These are phyloP conservation scores for Tetrax tetrax DNA, from an alignment of 2,113 vertebrate genomes.

Conservation along the genomic window DNA sequence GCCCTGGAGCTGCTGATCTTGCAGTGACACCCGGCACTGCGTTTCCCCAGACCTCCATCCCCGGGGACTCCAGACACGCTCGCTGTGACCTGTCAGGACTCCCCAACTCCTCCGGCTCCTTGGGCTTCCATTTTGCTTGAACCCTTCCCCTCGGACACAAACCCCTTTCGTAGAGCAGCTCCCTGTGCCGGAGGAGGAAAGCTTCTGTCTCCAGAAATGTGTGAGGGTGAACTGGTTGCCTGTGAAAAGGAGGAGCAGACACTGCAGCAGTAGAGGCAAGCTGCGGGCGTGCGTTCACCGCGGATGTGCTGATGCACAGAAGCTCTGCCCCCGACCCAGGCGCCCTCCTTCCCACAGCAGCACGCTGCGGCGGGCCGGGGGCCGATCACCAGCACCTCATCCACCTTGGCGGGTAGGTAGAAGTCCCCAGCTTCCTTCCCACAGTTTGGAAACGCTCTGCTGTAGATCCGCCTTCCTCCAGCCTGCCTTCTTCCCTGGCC, in stretches of 20 bases:
- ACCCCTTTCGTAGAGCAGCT: background rate
- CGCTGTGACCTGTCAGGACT: background rate
- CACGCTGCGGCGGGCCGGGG: background rate
- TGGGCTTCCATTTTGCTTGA: background rate
- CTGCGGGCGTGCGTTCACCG: rapidly evolving
- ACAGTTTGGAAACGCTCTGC: background rate
- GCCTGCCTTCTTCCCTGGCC: background rate
- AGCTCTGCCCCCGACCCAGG: background rate
- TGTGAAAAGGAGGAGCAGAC: background rate
- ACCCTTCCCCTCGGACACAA: background rate
- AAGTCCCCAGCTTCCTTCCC: background rate
- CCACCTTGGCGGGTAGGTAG: background rate
- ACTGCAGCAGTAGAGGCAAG: background rate
- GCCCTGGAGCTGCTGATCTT: background rate
- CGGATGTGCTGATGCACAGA: background rate
- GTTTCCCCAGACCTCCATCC: background rate
- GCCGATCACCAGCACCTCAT: background rate
- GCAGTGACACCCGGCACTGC: background rate
- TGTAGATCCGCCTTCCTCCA: background rate
- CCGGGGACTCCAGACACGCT: background rate
- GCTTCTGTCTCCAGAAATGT: background rate
- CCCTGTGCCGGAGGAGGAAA: rapidly evolving
- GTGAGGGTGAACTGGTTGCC: background rate
- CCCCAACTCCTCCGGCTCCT: background rate
- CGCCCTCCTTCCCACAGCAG: background rate